These are phyloP conservation scores for Trinectes maculatus DNA, from an alignment of 2,113 vertebrate species.

Conservation along the genomic window DNA sequence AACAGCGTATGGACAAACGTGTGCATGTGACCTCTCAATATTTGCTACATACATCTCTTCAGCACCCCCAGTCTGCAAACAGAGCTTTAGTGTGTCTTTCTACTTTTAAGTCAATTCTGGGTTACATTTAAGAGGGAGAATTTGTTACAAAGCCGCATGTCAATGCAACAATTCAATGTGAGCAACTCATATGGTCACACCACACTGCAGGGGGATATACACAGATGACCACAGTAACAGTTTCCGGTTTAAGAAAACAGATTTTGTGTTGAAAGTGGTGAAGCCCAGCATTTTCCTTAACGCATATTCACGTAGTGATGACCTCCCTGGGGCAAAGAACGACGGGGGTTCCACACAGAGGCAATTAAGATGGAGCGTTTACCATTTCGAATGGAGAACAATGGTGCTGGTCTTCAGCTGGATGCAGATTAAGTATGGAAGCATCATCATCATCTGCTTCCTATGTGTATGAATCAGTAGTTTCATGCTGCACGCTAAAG, in stretches of 20 bases:
- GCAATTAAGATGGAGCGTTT: background rate
- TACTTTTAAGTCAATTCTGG: background rate
- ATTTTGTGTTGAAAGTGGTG: slow-evolving; percentile 1
- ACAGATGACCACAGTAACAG: slow-evolving; percentile 1
- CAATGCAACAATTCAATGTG: slow-evolving; percentile 10
- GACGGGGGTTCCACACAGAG: background rate
- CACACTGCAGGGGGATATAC: slow-evolving; percentile 1
- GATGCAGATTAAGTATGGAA: slow-evolving; percentile 15
- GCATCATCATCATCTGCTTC: slow-evolving; percentile 17
- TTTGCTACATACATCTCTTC: too few species aligned
- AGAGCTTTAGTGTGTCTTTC: too few species aligned
- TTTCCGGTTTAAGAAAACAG: slow-evolving; percentile 4
- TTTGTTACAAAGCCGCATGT: background rate
- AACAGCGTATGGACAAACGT: slow-evolving; percentile 1
- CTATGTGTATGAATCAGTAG: background rate
- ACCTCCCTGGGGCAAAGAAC: background rate
- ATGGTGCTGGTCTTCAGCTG: slow-evolving; percentile 9
- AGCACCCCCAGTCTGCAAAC: too few species aligned
- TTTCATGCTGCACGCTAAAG: slow-evolving; percentile 29
- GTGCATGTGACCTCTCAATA: too few species aligned
- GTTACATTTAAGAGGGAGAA: too few species aligned
- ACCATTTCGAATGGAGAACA: background rate
- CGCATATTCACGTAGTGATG: background rate
- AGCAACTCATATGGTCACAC: background rate
- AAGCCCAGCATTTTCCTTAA: slow-evolving; percentile 3